Percentiles rank a stretch among this genome's conserved stretches.
phyloP scores from a whole-genome alignment of 1,140 invertebrate genomes.

The Caenorhabditis briggsae region DNA sequence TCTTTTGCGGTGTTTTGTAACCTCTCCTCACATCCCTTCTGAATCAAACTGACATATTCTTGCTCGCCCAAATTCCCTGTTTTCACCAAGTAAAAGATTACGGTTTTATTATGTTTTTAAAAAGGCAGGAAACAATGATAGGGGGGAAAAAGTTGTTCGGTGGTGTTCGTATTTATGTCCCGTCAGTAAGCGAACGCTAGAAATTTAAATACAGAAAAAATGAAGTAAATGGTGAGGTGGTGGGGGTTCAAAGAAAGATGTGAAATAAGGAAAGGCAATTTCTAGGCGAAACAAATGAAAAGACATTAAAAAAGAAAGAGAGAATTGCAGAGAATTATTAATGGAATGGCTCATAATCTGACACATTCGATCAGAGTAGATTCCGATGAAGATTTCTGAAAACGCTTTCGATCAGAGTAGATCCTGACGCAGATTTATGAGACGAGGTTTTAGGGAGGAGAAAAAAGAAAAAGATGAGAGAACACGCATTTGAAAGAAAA shows the following conservation, averaged over 20 bases:
- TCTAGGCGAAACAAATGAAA: conserved; percentile 21
- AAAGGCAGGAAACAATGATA: neutral
- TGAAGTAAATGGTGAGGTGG: neutral
- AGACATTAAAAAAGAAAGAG: neutral
- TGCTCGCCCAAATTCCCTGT: neutral
- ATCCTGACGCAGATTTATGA: too few species aligned
- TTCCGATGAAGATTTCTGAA: conserved; percentile 49
- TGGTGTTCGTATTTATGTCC: neutral
- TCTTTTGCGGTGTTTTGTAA: neutral
- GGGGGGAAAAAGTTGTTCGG: neutral
- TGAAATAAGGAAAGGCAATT: neutral
- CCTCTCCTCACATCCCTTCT: neutral
- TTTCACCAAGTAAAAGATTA: neutral
- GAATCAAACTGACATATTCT: too few species aligned
- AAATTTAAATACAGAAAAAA: conserved; percentile 20
- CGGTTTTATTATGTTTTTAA: neutral
- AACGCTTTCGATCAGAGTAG: too few species aligned
- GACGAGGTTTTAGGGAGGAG: too few species aligned
- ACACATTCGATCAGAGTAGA: conserved; percentile 48
- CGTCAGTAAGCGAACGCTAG: conserved; percentile 42
- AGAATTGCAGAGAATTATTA: neutral
- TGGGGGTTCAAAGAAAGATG: neutral
- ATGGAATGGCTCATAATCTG: conserved; percentile 5
- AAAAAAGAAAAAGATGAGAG: neutral
- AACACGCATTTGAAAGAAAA: conserved; percentile 14